Base-by-base conservation (phyloP, 2,113 vertebrate genomes). In the Podocnemis expansa region DNA sequence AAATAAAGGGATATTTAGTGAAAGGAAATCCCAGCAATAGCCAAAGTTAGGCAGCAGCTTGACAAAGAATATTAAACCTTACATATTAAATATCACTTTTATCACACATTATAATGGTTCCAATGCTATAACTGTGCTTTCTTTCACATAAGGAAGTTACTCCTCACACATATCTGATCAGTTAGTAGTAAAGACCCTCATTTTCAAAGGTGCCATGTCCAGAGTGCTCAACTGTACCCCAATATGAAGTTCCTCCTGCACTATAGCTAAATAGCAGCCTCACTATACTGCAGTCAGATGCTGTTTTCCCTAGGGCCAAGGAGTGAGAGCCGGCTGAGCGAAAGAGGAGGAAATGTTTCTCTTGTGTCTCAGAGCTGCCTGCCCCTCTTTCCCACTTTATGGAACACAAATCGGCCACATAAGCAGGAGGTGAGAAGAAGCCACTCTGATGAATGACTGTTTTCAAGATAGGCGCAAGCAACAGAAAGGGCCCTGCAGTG, bases 371-470 rank as follows among this genome's bases (percentile, higher is more conserved):
- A 85, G 82, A 81, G 84, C 70, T 93, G 93, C 58, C 82, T 86
- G 92, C 89, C 85, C 75, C 55, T 52, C 70, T 56, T 63, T 91
- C 60, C 80, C 75, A 14, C 25, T 93, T 70, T 52, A 79, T 47
- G 86, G n/a, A 87, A 89, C 49, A n/a, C 41, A 84, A 73, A 38
- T 43, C 56, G 91, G 90, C 85, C 85, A 81, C 43, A 9, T 92
- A 88, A 78, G 54, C 84, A 80, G 55, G 83, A 90, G 90, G 93
- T 85, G 89, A 89, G 89, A 12, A 82, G 76, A 19, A 93, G 29
- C 87, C 91, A 85, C 70, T 75, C 78, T 43, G 93, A 90, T 95
- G 80, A 49, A 90, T 76, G 24, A 34, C 94, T 96, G 96, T 97
- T 95, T 96, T 96, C 95, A 93, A 95, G 79, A 58, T 84, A 82